Evolutionary conservation across 1,140 invertebrate genomes (phyloP), one percentile per base, ranked within the genome.

Genomic region (Notospermus geniculatus): DNA sequence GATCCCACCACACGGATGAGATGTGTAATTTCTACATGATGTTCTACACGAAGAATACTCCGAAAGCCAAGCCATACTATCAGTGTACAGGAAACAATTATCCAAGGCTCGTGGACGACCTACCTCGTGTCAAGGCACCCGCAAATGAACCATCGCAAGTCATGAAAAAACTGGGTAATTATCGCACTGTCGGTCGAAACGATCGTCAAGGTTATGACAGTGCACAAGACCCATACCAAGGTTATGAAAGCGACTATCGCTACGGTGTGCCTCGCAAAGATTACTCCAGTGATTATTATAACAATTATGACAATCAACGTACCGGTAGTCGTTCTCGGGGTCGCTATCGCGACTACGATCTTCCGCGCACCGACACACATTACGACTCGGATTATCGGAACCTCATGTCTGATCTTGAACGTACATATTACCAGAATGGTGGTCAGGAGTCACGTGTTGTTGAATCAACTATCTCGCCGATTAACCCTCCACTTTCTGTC

Each of bases 11-110:
- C 69, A 85, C 90, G 23, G 93, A 99, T 76, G 97, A 99, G 83
- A 99, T 99, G 97, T 99, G 97, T 84, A 99, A 99, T 82, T 98
- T 99, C 80, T 99, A 99, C 82, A 80, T 99, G 22, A 97, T 99
- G 94, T 98, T 97, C 81, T 99, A 93, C 82, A 91, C 95, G 0
- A 86, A 82, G 46, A 50, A 50, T n/a, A 50, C 46, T 5, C n/a
- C n/a, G 9, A 23, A 19, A 27, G 46, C 46, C 4, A 23, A 19
- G 46, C 9, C 46, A n/a, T 50, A 23, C 46, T 50, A 27, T 19
- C 46, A 50, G 46, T 50, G 46, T 27, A 27, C n/a, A 9, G 25
- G 46, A 23, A 50, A 50, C 46, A 50, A 50, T 27, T 50, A 50
- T 27, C n/a, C 19, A 50, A n/a, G n/a, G n/a, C 4, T 23, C 5